A percentile compares a stretch with the other conserved stretches of the same genome.
These are phyloP conservation scores for Symphodus melops DNA, from an alignment of 2,113 vertebrate genomes.

Conservation along the genomic window DNA sequence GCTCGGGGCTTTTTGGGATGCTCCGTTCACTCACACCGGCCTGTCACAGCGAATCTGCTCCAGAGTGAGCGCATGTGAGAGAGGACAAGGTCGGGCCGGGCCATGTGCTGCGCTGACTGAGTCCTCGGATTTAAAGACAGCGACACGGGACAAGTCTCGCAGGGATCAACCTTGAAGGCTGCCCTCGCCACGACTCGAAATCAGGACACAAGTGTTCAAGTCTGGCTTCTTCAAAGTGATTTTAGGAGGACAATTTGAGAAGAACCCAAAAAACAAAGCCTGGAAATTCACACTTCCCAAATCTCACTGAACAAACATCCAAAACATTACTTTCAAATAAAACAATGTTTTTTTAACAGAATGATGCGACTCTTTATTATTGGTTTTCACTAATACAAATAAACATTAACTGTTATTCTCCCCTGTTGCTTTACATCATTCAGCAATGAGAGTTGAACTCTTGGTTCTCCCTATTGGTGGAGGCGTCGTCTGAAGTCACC, in stretches of 20 bases:
- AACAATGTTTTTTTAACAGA: too few relatives aligned
- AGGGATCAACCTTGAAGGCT: slow-evolving; percentile 24
- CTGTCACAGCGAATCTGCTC: slow-evolving; percentile 43
- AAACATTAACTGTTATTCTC: too few relatives aligned
- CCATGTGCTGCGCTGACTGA: slow-evolving; percentile 48
- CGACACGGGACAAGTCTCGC: slow-evolving; percentile 29
- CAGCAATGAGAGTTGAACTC: too few relatives aligned
- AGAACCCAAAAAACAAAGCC: too few relatives aligned
- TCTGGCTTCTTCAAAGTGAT: slow-evolving; percentile 1
- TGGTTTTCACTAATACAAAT: too few relatives aligned
- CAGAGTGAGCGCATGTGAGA: slow-evolving; percentile 57
- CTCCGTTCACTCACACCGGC: slow-evolving; percentile 52
- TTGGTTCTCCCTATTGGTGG: too few relatives aligned
- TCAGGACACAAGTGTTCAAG: not conserved
- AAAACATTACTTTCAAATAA: too few relatives aligned
- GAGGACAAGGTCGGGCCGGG: slow-evolving; percentile 59
- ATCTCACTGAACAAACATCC: too few relatives aligned
- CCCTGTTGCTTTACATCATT: too few relatives aligned
- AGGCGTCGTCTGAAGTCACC: too few relatives aligned
- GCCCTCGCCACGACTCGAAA: not conserved
- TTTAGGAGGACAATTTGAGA: not conserved
- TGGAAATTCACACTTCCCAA: too few relatives aligned
- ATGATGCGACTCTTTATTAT: too few relatives aligned
- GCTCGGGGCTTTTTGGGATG: slow-evolving; percentile 57
- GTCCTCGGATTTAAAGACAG: slow-evolving; percentile 52